Conservation (phyloP, 2,797 vertebrate genomes). For the Psittacula echo region DNA sequence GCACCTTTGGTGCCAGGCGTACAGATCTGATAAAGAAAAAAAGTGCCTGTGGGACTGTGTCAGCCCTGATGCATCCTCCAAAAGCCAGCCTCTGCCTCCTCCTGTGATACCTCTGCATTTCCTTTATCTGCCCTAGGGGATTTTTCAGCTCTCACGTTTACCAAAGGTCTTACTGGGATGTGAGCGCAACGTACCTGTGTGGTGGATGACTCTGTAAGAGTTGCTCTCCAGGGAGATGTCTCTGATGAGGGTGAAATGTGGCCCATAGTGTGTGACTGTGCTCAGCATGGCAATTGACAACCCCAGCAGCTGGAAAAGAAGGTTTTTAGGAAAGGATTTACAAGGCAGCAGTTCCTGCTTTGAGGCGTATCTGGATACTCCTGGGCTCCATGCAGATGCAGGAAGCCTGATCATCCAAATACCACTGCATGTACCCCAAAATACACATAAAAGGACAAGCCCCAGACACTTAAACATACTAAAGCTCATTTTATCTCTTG, state of each 20-base stretch:
- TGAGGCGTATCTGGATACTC: not conserved
- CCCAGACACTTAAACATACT: not conserved
- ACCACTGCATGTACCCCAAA: not conserved
- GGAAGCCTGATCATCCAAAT: not conserved
- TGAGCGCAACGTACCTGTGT: not conserved
- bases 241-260: conserved; percentile 64
- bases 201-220: conserved; percentile 50
- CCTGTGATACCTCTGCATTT: not conserved
- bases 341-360: not conserved
- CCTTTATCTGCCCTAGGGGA: not conserved
- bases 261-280: conserved; percentile 49
- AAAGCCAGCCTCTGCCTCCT: not conserved
- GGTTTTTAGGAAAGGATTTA: not conserved
- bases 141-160: not conserved
- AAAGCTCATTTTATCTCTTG: not conserved
- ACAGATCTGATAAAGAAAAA: accelerated
- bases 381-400: not conserved
- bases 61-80: not conserved
- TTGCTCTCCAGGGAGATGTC: conserved; percentile 34
- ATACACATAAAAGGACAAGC: not conserved
- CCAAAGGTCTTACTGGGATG: not conserved
- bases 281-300: conserved; percentile 56
- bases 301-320: conserved; percentile 70
- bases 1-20: not conserved
- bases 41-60: not conserved